These are phyloP conservation scores for Eupleurogrammus muticus DNA, from an alignment of 2,797 vertebrate species.

Conservation along the genomic window DNA sequence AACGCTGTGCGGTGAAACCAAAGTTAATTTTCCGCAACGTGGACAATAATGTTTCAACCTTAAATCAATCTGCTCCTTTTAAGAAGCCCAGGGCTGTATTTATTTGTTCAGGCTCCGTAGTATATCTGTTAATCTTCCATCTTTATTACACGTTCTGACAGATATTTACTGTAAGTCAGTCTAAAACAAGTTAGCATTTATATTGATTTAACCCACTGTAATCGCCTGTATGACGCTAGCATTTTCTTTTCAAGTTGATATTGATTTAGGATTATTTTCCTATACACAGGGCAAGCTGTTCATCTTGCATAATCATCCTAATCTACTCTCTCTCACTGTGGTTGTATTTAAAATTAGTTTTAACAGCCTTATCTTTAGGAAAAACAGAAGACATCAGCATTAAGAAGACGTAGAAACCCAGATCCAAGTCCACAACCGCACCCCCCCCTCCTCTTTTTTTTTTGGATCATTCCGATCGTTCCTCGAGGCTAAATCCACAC, in stretches of 20 bases:
- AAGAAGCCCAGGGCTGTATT: neutral
- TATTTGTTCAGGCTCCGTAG: neutral
- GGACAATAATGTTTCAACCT: no score
- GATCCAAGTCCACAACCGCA: conserved; percentile 51
- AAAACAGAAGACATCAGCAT: conserved; percentile 60
- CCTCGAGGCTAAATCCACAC: conserved; percentile 53
- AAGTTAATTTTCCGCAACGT: no score
- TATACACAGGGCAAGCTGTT: neutral
- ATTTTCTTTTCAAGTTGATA: neutral
- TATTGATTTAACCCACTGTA: neutral
- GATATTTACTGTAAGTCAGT: no score
- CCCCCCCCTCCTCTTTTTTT: conserved; percentile 34
- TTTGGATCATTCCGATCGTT: conserved; percentile 56
- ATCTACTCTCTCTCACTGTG: neutral
- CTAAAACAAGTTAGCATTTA: neutral
- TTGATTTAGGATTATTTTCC: neutral
- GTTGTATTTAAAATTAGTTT: conserved; percentile 2
- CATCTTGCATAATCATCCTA: neutral
- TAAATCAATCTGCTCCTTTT: neutral
- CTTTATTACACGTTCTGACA: no score
- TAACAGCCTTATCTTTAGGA: conserved; percentile 30
- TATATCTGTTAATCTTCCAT: no score
- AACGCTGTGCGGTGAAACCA: no score
- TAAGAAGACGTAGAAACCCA: conserved; percentile 43
- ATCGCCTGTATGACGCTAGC: neutral